Conservation (phyloP, 2,113 vertebrate species). For the Microtus richardsoni region DNA sequence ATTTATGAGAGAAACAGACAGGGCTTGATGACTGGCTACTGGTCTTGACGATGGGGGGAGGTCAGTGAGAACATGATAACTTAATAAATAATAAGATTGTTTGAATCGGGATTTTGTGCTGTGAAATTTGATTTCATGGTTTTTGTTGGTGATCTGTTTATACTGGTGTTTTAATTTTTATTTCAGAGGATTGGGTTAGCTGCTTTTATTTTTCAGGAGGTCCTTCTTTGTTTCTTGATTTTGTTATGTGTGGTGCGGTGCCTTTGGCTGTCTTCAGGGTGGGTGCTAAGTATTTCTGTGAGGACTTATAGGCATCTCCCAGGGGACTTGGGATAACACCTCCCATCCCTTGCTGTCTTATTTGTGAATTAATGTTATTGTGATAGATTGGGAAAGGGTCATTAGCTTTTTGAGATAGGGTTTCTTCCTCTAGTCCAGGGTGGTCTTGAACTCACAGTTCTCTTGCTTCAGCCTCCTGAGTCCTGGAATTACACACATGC, state of each 20-base stretch:
- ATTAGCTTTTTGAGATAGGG: neutral
- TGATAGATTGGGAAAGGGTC: neutral
- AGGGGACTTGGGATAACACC: neutral
- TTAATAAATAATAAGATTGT: slow-evolving; percentile 12
- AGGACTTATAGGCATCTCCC: neutral
- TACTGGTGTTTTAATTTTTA: neutral
- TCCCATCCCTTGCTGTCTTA: neutral
- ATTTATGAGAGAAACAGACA: neutral
- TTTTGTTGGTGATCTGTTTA: slow-evolving; percentile 35
- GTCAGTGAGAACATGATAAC: neutral
- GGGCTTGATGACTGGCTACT: neutral
- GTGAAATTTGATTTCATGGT: slow-evolving; percentile 25
- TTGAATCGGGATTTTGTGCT: slow-evolving; percentile 28
- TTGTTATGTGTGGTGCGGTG: neutral
- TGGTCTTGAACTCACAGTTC: neutral
- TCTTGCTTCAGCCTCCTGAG: neutral
- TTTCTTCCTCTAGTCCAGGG: neutral
- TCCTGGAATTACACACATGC: neutral
- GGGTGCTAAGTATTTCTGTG: neutral
- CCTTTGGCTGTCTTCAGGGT: neutral
- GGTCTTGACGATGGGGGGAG: neutral
- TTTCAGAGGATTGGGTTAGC: slow-evolving; percentile 1
- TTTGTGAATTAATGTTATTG: neutral
- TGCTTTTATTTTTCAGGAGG: neutral
- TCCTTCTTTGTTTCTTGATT: neutral